Percentiles rank a stretch among this genome's conserved stretches.
Evolutionary conservation across 2,113 vertebrate species (phyloP).

Genomic region (Catagonus wagneri): DNA sequence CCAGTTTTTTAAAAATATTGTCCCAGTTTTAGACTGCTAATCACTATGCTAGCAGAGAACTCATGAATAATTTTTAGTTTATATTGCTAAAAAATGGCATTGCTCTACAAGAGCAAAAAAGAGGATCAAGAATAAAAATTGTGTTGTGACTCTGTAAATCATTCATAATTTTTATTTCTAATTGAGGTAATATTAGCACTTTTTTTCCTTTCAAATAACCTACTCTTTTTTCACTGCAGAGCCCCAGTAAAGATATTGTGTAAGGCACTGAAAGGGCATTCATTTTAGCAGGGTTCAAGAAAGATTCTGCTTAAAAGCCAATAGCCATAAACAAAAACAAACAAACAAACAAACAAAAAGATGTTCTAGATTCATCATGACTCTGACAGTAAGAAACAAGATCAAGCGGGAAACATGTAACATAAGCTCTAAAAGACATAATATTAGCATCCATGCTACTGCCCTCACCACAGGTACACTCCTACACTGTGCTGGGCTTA

Average conservation of each 20-base stretch:
- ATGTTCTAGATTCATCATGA: background rate
- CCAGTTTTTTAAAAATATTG: background rate
- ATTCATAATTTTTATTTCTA: conserved; percentile 22
- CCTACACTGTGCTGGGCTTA: background rate
- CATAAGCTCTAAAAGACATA: background rate
- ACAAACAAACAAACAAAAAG: background rate
- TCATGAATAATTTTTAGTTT: conserved; percentile 32
- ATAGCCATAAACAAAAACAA: background rate
- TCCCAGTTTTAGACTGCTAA: conserved; percentile 5
- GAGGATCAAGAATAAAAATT: conserved; percentile 26
- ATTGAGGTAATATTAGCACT: background rate
- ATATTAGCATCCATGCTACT: background rate
- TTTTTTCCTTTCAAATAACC: conserved; percentile 26
- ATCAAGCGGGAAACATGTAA: background rate
- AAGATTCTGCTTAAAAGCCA: conserved; percentile 20
- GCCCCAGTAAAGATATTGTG: background rate
- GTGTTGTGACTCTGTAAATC: background rate
- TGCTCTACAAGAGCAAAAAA: conserved; percentile 6
- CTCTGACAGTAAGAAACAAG: background rate
- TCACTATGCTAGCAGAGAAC: background rate
- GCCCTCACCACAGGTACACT: background rate
- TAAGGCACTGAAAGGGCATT: background rate
- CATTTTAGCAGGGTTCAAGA: conserved; percentile 8
- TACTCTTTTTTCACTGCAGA: background rate
- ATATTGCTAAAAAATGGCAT: conserved; percentile 39